Conservation (phyloP, 2,113 vertebrate species). For the Pteruthius melanotis region DNA sequence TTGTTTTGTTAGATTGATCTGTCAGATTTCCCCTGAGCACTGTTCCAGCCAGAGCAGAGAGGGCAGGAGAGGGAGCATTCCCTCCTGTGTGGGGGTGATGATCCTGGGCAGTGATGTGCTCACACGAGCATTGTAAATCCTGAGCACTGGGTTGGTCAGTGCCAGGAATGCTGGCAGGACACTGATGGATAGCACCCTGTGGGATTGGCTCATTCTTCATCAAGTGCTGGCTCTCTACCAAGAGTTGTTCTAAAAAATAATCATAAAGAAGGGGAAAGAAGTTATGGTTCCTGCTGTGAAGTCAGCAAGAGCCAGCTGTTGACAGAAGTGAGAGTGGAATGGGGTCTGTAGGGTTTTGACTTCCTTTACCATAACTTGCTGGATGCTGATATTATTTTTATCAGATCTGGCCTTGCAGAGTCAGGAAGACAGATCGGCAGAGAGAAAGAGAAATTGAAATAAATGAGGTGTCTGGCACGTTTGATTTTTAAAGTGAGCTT, state of each 20-base stretch:
- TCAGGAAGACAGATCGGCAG: neutral
- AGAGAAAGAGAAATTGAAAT: neutral
- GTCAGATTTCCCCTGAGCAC: rapidly evolving
- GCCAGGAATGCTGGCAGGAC: neutral
- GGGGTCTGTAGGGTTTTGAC: neutral
- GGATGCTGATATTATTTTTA: neutral
- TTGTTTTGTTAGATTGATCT: neutral
- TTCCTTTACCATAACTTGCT: neutral
- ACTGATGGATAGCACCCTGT: neutral
- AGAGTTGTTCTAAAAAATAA: neutral
- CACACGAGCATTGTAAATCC: neutral
- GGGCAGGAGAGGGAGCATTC: neutral
- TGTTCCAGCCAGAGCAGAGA: neutral
- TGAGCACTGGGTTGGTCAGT: rapidly evolving
- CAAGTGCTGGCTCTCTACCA: neutral
- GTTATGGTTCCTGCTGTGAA: neutral
- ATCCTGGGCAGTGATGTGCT: neutral
- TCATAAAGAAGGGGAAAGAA: neutral
- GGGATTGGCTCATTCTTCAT: neutral
- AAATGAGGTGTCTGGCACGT: neutral
- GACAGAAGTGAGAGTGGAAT: neutral
- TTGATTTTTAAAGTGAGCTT: neutral
- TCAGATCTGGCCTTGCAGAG: neutral
- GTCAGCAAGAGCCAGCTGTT: neutral
- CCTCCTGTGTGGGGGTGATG: neutral